Base-by-base conservation (phyloP, 1,140 invertebrate genomes). In the Ceratitis capitata region DNA sequence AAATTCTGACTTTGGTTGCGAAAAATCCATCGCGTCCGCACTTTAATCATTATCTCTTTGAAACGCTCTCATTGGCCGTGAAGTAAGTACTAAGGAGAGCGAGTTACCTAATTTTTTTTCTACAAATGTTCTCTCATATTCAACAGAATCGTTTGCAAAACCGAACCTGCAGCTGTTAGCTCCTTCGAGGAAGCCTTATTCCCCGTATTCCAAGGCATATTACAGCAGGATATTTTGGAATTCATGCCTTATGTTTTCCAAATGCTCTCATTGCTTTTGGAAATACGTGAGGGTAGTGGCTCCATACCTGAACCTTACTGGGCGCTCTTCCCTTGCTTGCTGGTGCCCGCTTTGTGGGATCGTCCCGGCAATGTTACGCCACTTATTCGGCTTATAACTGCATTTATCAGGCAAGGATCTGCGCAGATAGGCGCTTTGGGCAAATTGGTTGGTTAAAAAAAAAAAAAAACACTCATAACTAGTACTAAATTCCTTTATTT, bases 211-310 rank as follows among this genome's bases (percentile, higher is more conserved):
- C 96, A 99, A 93, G 95, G 95, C 84, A 98, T 99, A 89, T 93
- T 99, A 0, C 96, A 97, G 88, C 96, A 98, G 92, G 98, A 99
- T 92, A 96, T 99, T 83, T 95, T 98, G 94, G 98, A 99, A 93
- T 99, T 99, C 93, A 96, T 99, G 92, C 98, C 98, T 1, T 99
- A 99, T 92, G 97, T 98, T 49, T 99, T 99, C 92, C 98, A 99
- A 97, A 95, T 99, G 90, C 93, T 99, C 47, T 98, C 98, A 0
- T 93, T 99, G 6, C 92, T 99, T 47, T 93, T 99, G 90, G 98
- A 99, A 93, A 92, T 97, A 84, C 96, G 97, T 86, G 92, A 93
- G 12, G 86, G 89, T 84, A 87, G 86, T 35, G 92, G 92, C 16
- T 87, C 91, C 12, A 94, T 97, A 85, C 95, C 97, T 0, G 96